phyloP scores from a whole-genome alignment of 2,888 invertebrate genomes.

The Omphaloscelis lunosa region DNA sequence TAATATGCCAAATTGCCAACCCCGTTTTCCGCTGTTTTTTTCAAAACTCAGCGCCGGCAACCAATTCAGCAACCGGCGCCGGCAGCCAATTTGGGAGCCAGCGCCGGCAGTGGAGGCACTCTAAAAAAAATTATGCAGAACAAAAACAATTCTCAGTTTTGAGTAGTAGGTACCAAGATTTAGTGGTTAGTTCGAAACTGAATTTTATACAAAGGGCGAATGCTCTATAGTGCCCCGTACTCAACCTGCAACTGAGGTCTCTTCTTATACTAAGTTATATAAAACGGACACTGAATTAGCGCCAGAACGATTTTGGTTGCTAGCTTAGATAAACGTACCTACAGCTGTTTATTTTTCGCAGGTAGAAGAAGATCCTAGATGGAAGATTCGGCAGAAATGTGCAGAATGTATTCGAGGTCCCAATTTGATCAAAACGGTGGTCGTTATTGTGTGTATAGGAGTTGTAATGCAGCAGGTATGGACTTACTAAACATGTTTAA shows the following conservation, averaged over 20 bases:
- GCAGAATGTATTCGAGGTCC: slow-evolving; percentile 87
- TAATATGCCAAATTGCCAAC: no score
- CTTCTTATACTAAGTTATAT: not conserved
- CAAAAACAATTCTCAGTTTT: not conserved
- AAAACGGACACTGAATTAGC: not conserved
- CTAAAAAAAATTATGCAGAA: not conserved
- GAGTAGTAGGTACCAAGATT: not conserved
- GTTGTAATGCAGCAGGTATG: slow-evolving; percentile 90
- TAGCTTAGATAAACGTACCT: not conserved
- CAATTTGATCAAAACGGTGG: slow-evolving; percentile 90
- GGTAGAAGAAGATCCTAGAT: slow-evolving; percentile 67
- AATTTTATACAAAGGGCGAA: not conserved
- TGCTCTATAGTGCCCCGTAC: not conserved
- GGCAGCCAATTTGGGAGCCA: no score
- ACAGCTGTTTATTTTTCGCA: slow-evolving; percentile 32
- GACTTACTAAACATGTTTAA: not conserved
- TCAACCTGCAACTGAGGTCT: not conserved
- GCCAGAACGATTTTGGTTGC: not conserved
- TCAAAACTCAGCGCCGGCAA: no score
- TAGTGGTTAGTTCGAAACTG: not conserved
- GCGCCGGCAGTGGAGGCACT: no score
- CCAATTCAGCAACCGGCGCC: no score
- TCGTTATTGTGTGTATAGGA: slow-evolving; percentile 89
- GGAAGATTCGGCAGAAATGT: slow-evolving; percentile 78
- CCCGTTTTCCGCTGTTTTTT: no score